phyloP scores from a whole-genome alignment of 2,113 vertebrate genomes.

The Potamarius usumacintae region DNA sequence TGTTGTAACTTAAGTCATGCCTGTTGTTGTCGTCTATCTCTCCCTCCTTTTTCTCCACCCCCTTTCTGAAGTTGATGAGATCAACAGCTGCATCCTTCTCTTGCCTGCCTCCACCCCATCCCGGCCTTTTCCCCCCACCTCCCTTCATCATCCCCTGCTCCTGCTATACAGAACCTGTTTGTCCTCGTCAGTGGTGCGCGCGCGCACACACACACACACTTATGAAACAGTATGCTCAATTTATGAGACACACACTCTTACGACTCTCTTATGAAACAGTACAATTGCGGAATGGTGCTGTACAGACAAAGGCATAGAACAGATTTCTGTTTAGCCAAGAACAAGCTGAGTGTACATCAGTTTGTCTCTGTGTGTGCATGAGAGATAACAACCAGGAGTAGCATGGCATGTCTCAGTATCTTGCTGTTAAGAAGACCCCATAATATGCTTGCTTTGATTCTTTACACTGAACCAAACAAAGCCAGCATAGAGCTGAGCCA shows the following conservation, averaged over 20 bases:
- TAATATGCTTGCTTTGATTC: no score
- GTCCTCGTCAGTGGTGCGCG: conserved; percentile 57
- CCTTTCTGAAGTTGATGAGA: conserved; percentile 40
- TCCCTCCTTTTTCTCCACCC: background rate
- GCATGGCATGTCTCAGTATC: no score
- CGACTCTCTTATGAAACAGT: background rate
- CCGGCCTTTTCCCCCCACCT: conserved; percentile 24
- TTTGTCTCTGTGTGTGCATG: background rate
- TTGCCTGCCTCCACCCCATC: background rate
- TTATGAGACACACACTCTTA: background rate
- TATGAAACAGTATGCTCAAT: background rate
- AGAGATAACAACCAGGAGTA: background rate
- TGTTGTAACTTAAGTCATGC: background rate
- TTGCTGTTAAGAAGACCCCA: no score
- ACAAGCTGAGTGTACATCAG: background rate
- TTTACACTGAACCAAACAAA: no score
- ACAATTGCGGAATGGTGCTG: background rate
- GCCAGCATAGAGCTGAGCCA: no score
- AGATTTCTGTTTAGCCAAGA: background rate
- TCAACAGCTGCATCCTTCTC: conserved; percentile 64
- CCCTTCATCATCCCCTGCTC: conserved; percentile 19
- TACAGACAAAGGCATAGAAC: background rate
- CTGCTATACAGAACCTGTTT: conserved; percentile 58
- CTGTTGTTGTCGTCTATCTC: conserved; percentile 22
- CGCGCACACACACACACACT: background rate